phyloP scores from a whole-genome alignment of 1,140 invertebrate genomes.

The Charaxes varanes region DNA sequence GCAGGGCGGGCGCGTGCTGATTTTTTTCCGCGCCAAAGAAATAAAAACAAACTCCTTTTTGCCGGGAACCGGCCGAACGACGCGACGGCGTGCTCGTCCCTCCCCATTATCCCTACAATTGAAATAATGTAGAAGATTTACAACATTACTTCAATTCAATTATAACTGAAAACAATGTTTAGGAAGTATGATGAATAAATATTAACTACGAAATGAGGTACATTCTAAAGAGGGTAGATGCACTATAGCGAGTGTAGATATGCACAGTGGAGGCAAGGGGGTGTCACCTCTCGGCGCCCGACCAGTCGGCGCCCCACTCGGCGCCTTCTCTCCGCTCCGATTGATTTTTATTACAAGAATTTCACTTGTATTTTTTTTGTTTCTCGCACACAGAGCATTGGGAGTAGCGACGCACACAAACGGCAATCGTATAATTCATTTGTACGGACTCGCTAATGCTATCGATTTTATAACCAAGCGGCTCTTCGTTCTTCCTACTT shows the following conservation, averaged over 20 bases:
- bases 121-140: neutral
- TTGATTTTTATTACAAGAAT: slow-evolving; percentile 76
- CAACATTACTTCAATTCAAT: no score
- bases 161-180: no score
- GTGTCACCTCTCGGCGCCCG: slow-evolving; percentile 32
- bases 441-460: slow-evolving; percentile 69
- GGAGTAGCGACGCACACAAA: slow-evolving; percentile 53
- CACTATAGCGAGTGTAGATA: slow-evolving; percentile 43
- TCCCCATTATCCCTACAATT: slow-evolving; percentile 15
- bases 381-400: slow-evolving; percentile 63
- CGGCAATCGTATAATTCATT: slow-evolving; percentile 66
- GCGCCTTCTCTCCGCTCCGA: slow-evolving; percentile 68
- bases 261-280: slow-evolving; percentile 32
- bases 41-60: slow-evolving; percentile 69
- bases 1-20: slow-evolving; percentile 66
- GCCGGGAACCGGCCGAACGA: slow-evolving; percentile 45
- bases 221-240: slow-evolving; percentile 36
- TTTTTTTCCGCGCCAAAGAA: slow-evolving; percentile 69
- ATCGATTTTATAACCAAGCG: slow-evolving; percentile 68
- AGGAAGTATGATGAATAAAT: slow-evolving; percentile 2
- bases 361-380: slow-evolving; percentile 69
- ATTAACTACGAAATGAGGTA: slow-evolving; percentile 1
- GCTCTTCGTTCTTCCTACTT: slow-evolving; percentile 14
- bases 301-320: slow-evolving; percentile 57
- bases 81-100: slow-evolving; percentile 27